phyloP scores from a whole-genome alignment of 2,797 vertebrate species.

The Neopelma chrysocephalum region DNA sequence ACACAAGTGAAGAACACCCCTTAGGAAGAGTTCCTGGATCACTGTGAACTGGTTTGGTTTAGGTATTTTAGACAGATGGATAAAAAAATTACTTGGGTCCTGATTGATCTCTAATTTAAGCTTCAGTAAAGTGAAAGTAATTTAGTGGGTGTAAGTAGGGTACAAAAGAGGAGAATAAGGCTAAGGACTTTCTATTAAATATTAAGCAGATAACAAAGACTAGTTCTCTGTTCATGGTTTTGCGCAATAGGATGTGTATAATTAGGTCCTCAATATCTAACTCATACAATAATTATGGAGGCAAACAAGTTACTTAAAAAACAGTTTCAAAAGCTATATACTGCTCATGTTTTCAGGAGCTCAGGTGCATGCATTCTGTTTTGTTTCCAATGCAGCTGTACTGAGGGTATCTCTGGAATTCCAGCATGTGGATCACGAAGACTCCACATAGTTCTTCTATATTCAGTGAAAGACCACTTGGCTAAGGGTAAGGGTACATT shows the following conservation, averaged over 20 bases:
- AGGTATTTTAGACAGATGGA: not conserved
- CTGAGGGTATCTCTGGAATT: not conserved
- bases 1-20: not conserved
- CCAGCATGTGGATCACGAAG: not conserved
- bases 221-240: not conserved
- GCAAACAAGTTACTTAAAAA: slow-evolving; percentile 14
- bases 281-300: not conserved
- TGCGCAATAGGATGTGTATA: slow-evolving; percentile 8
- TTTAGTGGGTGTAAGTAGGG: not conserved
- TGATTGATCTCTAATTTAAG: not conserved
- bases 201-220: not conserved
- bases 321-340: slow-evolving; percentile 9
- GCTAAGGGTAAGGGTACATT: not conserved
- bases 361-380: not conserved
- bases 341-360: not conserved
- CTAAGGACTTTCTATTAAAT: not conserved
- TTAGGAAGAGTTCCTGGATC: not conserved
- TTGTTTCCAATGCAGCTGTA: not conserved
- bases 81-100: not conserved
- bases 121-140: not conserved
- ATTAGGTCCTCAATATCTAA: not conserved
- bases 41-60: not conserved
- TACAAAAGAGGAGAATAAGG: not conserved
- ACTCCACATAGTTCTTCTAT: not conserved
- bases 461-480: not conserved